Evolutionary conservation across 2,113 vertebrate genomes (phyloP).

Genomic region (Camelus bactrianus): DNA sequence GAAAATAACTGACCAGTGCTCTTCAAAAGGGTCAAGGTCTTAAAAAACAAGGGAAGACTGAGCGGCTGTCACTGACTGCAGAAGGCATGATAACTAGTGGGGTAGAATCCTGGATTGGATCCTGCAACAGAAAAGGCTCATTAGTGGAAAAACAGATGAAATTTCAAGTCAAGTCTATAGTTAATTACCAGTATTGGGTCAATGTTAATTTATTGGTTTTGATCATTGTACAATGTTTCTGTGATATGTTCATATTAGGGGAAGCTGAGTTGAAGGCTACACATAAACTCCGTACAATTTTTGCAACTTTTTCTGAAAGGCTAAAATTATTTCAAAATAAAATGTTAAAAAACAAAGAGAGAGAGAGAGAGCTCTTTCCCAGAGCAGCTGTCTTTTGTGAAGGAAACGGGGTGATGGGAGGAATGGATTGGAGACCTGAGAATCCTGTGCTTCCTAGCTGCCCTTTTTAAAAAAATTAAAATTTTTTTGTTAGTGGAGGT

Average conservation of each 20-base stretch:
- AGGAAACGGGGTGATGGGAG: not conserved
- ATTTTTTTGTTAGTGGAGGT: too few species aligned
- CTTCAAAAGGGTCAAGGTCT: not conserved
- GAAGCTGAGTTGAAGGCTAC: not conserved
- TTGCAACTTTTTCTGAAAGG: not conserved
- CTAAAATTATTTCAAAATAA: not conserved
- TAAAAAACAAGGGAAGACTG: not conserved
- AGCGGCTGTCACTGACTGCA: not conserved
- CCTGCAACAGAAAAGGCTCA: not conserved
- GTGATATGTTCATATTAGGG: not conserved
- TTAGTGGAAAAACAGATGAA: not conserved
- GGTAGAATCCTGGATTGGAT: not conserved
- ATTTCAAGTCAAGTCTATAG: not conserved
- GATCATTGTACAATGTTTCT: not conserved
- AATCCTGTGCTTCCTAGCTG: not conserved
- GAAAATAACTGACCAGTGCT: not conserved
- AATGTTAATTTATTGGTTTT: not conserved
- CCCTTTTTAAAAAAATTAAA: not conserved
- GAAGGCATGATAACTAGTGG: accelerated
- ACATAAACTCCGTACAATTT: not conserved
- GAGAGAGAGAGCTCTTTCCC: not conserved
- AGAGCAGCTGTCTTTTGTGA: not conserved
- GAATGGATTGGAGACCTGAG: accelerated
- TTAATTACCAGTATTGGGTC: not conserved
- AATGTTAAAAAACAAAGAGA: not conserved